Conservation (phyloP, 1,140 invertebrate species). For the Acromyrmex heyeri region DNA sequence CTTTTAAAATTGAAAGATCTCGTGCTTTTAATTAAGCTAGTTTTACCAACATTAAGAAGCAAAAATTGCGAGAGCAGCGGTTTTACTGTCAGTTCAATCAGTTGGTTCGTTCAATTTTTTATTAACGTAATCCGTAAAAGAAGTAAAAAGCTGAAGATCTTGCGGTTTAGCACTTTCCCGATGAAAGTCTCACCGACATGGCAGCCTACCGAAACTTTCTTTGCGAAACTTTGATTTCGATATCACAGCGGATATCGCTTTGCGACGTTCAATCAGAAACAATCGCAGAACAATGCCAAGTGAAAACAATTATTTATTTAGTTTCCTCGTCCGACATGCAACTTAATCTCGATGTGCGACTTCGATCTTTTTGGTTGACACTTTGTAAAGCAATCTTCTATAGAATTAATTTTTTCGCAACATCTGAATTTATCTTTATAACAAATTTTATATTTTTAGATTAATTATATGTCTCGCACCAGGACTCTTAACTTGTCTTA, state of each 20-base stretch:
- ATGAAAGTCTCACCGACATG: conserved; percentile 45
- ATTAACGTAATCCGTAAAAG: conserved; percentile 13
- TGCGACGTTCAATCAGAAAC: conserved; percentile 27
- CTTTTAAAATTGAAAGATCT: background rate
- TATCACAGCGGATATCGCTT: conserved; percentile 15
- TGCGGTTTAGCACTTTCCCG: conserved; percentile 61
- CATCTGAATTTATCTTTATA: background rate
- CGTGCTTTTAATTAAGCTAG: background rate
- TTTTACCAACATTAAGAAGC: background rate
- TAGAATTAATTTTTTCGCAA: background rate
- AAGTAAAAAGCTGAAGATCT: conserved; percentile 8
- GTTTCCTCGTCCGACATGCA: background rate
- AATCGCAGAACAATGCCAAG: conserved; percentile 6
- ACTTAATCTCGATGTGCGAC: background rate
- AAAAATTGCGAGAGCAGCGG: background rate
- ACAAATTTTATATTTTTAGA: background rate
- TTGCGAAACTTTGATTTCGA: conserved; percentile 46
- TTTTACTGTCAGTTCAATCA: conserved; percentile 7
- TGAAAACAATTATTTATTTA: conserved; percentile 51
- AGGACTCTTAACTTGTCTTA: no score
- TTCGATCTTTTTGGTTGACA: conserved; percentile 22
- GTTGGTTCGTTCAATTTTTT: conserved; percentile 29
- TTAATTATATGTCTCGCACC: background rate
- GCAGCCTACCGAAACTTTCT: conserved; percentile 50
- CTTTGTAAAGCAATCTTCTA: background rate